Conservation (phyloP, 2,888 invertebrate species). For the Cantharis nigra region DNA sequence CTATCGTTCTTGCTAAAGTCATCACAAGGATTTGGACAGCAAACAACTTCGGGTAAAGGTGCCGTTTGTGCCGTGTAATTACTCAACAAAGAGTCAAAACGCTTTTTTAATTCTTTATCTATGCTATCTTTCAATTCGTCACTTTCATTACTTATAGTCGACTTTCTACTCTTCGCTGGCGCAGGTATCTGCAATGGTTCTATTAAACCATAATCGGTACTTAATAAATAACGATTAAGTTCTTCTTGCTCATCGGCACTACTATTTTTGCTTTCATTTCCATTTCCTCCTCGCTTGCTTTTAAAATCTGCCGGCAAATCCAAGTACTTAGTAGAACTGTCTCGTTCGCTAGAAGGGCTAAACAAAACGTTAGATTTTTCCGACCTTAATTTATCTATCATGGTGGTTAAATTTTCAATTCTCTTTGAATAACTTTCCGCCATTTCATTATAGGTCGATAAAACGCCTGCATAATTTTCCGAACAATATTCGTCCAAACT, state of each 20-base stretch:
- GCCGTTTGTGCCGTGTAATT: not conserved
- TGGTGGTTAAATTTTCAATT: slow-evolving; percentile 61
- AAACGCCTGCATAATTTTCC: slow-evolving; percentile 19
- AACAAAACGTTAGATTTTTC: slow-evolving; percentile 59
- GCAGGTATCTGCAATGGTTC: slow-evolving; percentile 41
- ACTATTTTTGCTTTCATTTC: not conserved
- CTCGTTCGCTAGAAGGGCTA: slow-evolving; percentile 49
- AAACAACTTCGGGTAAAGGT: not conserved
- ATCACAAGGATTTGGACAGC: not conserved
- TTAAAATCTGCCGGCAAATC: slow-evolving; percentile 37
- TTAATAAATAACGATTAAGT: slow-evolving; percentile 39
- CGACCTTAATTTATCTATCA: slow-evolving; percentile 63
- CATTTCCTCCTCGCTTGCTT: not conserved
- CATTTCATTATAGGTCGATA: slow-evolving; percentile 56
- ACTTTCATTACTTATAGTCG: not conserved
- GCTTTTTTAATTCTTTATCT: slow-evolving; percentile 13
- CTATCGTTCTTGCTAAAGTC: not conserved
- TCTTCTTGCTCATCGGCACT: slow-evolving; percentile 38
- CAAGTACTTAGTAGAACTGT: slow-evolving; percentile 46
- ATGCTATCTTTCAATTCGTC: not conserved
- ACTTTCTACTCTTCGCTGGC: slow-evolving; percentile 19
- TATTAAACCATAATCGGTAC: slow-evolving; percentile 45
- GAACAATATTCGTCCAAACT: slow-evolving; percentile 8
- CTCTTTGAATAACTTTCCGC: slow-evolving; percentile 61
- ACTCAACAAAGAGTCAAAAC: slow-evolving; percentile 11